Conservation (phyloP, 2,113 vertebrate genomes). For the Phrynosoma platyrhinos region DNA sequence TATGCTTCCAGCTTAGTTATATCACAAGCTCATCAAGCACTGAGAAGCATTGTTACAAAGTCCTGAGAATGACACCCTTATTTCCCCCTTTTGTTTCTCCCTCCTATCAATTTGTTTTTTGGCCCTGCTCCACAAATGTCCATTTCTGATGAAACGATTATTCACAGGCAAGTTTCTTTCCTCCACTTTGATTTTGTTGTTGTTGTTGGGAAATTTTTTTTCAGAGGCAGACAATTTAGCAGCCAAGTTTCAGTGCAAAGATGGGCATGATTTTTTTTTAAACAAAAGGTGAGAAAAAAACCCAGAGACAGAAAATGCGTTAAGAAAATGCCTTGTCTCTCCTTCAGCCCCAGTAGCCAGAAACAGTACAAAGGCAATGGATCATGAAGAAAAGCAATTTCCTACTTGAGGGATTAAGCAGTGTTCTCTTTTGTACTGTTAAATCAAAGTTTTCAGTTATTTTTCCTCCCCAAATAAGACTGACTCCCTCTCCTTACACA, state of each 20-base stretch:
- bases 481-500: constrained; percentile 41
- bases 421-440: constrained; percentile 76
- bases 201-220: constrained; percentile 7
- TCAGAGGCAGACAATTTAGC: constrained; percentile 66
- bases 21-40: not conserved
- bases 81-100: constrained; percentile 51
- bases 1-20: constrained; percentile 24
- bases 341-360: constrained; percentile 65
- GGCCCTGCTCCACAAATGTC: constrained; percentile 37
- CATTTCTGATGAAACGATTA: constrained; percentile 57
- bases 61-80: constrained; percentile 47
- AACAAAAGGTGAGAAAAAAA: not conserved
- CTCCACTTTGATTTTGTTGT: not conserved
- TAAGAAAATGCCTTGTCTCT: constrained; percentile 65
- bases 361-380: constrained; percentile 77
- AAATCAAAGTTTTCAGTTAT: constrained; percentile 76
- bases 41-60: constrained; percentile 40
- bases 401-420: constrained; percentile 81
- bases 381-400: constrained; percentile 84
- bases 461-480: constrained; percentile 56
- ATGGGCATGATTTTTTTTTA: constrained; percentile 42
- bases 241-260: constrained; percentile 48
- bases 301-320: constrained; percentile 43
- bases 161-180: constrained; percentile 46
- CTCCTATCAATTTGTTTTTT: constrained; percentile 55